phyloP scores from a whole-genome alignment of 1,140 invertebrate species.

The Polypedilum pembai region DNA sequence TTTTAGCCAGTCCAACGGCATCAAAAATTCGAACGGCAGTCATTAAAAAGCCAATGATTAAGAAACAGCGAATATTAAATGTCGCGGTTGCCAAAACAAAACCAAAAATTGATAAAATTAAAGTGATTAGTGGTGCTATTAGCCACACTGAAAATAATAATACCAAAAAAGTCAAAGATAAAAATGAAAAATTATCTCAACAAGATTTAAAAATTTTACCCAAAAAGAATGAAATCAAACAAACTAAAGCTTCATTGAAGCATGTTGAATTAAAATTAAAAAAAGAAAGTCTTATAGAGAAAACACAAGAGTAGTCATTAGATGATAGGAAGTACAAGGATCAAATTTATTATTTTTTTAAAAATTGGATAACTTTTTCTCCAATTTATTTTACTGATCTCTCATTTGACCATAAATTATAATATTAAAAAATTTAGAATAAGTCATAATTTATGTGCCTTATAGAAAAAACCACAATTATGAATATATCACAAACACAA shows the following conservation, averaged over 20 bases:
- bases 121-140: background rate
- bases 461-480: no score
- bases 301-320: constrained; percentile 5
- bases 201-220: background rate
- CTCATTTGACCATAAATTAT: no score
- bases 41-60: background rate
- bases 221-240: background rate
- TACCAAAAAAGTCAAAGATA: background rate
- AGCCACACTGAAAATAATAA: background rate
- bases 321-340: background rate
- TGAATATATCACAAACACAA: no score
- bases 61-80: background rate
- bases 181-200: background rate
- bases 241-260: background rate
- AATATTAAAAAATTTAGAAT: no score
- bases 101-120: background rate
- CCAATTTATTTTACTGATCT: no score
- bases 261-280: background rate
- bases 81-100: background rate
- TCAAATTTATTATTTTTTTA: no score
- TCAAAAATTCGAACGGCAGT: background rate
- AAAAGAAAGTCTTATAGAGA: background rate
- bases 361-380: no score
- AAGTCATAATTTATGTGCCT: no score
- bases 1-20: background rate